A percentile compares a stretch with the other conserved stretches of the same genome.
phyloP scores from a whole-genome alignment of 2,113 vertebrate genomes.

The Bubo scandiacus region DNA sequence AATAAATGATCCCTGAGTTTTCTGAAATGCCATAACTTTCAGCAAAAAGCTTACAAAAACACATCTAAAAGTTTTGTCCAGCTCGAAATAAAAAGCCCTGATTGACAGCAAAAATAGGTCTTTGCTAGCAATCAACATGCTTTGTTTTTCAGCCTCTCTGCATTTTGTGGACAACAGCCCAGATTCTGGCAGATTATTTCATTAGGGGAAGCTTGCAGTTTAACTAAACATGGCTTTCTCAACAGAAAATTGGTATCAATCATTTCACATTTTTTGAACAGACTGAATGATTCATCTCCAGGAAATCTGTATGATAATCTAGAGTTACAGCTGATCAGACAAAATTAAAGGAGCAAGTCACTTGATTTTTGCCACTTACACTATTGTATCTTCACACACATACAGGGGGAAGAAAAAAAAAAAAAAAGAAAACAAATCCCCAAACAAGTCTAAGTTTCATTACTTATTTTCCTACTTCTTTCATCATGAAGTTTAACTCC shows the following conservation, averaged over 20 bases:
- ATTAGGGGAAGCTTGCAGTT: conserved; percentile 39
- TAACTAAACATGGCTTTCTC: conserved; percentile 2
- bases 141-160: conserved; percentile 44
- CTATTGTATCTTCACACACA: background rate
- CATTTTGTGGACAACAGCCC: conserved; percentile 43
- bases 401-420: background rate
- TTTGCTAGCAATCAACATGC: conserved; percentile 29
- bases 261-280: conserved; percentile 1
- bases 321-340: background rate
- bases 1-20: background rate
- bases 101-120: conserved; percentile 43
- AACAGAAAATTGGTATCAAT: conserved; percentile 32
- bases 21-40: background rate
- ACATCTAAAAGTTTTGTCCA: conserved; percentile 15
- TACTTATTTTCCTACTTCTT: background rate
- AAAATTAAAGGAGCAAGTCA: background rate
- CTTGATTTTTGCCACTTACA: background rate
- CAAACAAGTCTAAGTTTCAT: background rate
- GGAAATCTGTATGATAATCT: conserved; percentile 25
- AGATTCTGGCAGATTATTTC: conserved; percentile 46
- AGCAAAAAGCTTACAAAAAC: conserved; percentile 9
- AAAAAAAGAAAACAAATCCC: background rate
- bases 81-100: conserved; percentile 36
- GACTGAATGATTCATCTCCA: conserved; percentile 23
- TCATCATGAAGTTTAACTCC: background rate